A percentile compares a stretch with the other conserved stretches of the same genome.
phyloP scores from a whole-genome alignment of 2,888 invertebrate species.

The Eupithecia pulchellata region DNA sequence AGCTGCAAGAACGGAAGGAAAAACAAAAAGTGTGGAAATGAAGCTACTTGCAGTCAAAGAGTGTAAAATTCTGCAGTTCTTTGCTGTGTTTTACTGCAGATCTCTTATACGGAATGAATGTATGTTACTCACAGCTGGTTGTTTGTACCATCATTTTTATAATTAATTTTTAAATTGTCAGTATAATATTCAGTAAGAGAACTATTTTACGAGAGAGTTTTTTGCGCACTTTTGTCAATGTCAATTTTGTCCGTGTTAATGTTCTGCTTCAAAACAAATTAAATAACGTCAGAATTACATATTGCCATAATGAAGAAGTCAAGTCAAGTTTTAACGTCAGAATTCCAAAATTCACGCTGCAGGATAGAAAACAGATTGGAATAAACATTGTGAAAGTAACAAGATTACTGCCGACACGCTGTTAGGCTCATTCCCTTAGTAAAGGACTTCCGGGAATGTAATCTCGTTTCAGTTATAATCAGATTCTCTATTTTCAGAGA shows the following conservation, averaged over 20 bases:
- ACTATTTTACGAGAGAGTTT: no score
- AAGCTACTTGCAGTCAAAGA: constrained; percentile 29
- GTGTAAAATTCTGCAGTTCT: constrained; percentile 24
- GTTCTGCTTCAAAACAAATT: background rate
- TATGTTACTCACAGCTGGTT: background rate
- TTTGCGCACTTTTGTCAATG: background rate
- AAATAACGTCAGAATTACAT: background rate
- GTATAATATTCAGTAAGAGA: no score
- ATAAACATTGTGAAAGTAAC: constrained; percentile 23
- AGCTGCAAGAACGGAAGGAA: constrained; percentile 26
- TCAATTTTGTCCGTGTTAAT: no score
- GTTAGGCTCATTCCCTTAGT: constrained; percentile 27
- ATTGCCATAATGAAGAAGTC: no score
- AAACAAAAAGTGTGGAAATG: constrained; percentile 31
- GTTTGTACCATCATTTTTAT: no score
- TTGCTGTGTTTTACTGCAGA: constrained; percentile 21
- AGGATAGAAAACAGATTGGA: background rate
- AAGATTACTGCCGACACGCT: constrained; percentile 26
- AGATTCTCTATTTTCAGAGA: background rate
- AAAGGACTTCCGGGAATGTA: constrained; percentile 18
- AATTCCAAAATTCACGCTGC: background rate
- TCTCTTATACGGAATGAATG: background rate
- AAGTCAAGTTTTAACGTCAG: no score
- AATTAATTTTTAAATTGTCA: no score
- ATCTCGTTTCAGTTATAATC: constrained; percentile 36